phyloP scores from a whole-genome alignment of 2,888 invertebrate species.

The Ophion ellenae region DNA sequence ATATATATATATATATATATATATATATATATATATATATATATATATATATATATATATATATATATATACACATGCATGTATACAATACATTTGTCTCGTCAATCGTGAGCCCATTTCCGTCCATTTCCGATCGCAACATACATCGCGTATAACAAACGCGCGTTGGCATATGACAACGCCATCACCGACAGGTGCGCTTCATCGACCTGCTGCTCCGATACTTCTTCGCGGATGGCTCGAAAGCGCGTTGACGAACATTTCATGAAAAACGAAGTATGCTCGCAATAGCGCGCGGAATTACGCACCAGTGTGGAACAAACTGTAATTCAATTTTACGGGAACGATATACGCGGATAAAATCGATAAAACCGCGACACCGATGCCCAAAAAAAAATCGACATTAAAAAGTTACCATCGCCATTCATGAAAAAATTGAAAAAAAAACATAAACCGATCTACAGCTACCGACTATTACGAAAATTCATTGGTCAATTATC shows the following conservation, averaged over 20 bases:
- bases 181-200: constrained; percentile 11
- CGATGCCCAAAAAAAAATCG: background rate
- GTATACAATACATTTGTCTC: background rate
- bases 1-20: background rate
- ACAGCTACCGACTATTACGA: no score
- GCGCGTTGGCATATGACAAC: background rate
- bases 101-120: constrained; percentile 65
- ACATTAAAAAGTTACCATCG: background rate
- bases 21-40: background rate
- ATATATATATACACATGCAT: background rate
- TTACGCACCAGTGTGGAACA: constrained; percentile 10
- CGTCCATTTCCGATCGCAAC: constrained; percentile 45
- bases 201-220: background rate
- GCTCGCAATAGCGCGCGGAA: constrained; percentile 2
- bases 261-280: constrained; percentile 12
- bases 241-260: constrained; percentile 34
- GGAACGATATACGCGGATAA: constrained; percentile 34
- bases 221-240: constrained; percentile 5
- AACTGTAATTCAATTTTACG: constrained; percentile 76
- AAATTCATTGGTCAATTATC: no score
- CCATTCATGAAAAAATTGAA: background rate
- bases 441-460: no score
- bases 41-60: background rate
- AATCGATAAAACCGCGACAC: background rate
- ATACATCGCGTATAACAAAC: constrained; percentile 26